Conservation (phyloP, 2,888 invertebrate species). For the Tiliacea citrago region DNA sequence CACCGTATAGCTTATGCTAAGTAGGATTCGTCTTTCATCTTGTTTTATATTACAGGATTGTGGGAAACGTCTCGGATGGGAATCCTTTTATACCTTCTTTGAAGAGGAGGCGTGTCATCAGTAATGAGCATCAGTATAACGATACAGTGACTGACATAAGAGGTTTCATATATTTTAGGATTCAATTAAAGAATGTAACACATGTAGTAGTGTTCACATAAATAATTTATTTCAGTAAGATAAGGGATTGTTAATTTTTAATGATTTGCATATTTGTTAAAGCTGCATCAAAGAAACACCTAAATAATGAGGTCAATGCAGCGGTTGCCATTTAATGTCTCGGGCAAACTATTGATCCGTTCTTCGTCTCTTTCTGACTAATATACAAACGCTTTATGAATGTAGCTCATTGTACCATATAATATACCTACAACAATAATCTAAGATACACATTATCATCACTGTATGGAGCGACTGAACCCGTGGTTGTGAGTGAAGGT, state of each 20-base stretch:
- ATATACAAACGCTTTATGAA: conserved; percentile 78
- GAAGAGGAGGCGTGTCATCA: conserved; percentile 56
- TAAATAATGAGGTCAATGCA: conserved; percentile 90
- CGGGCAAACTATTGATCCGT: conserved; percentile 88
- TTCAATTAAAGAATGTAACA: not conserved
- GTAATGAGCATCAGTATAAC: conserved; percentile 22
- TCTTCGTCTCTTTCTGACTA: conserved; percentile 87
- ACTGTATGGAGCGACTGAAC: conserved; percentile 16
- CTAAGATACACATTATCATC: conserved; percentile 41
- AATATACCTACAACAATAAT: conserved; percentile 39
- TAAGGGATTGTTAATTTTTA: conserved; percentile 22
- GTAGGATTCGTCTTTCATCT: conserved; percentile 81
- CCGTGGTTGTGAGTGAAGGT: conserved; percentile 33
- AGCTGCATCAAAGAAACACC: conserved; percentile 80
- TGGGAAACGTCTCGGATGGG: conserved; percentile 67
- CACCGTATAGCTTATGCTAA: conserved; percentile 79
- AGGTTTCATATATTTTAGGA: not conserved
- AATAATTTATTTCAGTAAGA: not conserved
- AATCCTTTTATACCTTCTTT: conserved; percentile 66
- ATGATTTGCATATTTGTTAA: conserved; percentile 61
- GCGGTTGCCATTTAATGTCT: conserved; percentile 88
- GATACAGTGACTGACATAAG: conserved; percentile 32
- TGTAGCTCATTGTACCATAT: conserved; percentile 52
- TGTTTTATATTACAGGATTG: conserved; percentile 79
- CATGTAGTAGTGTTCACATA: not conserved